phyloP scores from a whole-genome alignment of 2,797 vertebrate species.

The Danio aesculapii region DNA sequence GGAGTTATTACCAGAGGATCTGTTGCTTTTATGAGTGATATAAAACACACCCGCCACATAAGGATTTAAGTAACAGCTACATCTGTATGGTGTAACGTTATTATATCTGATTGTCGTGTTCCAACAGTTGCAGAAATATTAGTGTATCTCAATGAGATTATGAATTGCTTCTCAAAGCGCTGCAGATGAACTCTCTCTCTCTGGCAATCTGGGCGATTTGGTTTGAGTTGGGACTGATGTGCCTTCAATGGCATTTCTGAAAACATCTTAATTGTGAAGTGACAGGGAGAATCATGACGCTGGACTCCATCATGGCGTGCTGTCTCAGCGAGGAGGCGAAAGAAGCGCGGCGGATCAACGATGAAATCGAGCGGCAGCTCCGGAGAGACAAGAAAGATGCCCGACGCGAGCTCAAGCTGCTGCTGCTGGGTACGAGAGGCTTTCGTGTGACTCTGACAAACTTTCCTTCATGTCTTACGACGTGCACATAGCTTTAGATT shows the following conservation, averaged over 20 bases:
- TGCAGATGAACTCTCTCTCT: slow-evolving; percentile 8
- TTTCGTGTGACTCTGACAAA: neutral
- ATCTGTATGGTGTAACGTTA: slow-evolving; percentile 46
- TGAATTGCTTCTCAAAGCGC: slow-evolving; percentile 30
- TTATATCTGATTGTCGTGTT: neutral
- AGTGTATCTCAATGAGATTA: slow-evolving; percentile 26
- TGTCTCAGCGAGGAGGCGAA: slow-evolving; percentile 97
- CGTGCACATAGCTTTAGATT: neutral
- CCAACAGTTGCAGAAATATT: neutral
- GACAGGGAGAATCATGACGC: slow-evolving; percentile 70
- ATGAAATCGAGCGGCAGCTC: slow-evolving; percentile 93
- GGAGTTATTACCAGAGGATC: slow-evolving; percentile 42
- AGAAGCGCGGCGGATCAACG: slow-evolving; percentile 94
- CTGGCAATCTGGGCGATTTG: neutral
- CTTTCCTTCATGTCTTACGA: neutral
- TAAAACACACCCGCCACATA: slow-evolving; percentile 55
- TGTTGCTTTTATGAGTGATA: slow-evolving; percentile 56
- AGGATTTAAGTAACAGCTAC: slow-evolving; percentile 45
- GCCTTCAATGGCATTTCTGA: slow-evolving; percentile 40
- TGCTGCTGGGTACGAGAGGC: slow-evolving; percentile 85
- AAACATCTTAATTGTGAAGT: slow-evolving; percentile 3
- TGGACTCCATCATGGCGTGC: slow-evolving; percentile 94
- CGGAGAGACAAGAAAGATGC: slow-evolving; percentile 90
- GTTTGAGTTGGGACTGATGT: slow-evolving; percentile 7
- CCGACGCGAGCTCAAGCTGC: slow-evolving; percentile 90